Evolutionary conservation across 2,113 vertebrate species (phyloP), one percentile per base, ranked within the genome.

Genomic region (Xenus cinereus): DNA sequence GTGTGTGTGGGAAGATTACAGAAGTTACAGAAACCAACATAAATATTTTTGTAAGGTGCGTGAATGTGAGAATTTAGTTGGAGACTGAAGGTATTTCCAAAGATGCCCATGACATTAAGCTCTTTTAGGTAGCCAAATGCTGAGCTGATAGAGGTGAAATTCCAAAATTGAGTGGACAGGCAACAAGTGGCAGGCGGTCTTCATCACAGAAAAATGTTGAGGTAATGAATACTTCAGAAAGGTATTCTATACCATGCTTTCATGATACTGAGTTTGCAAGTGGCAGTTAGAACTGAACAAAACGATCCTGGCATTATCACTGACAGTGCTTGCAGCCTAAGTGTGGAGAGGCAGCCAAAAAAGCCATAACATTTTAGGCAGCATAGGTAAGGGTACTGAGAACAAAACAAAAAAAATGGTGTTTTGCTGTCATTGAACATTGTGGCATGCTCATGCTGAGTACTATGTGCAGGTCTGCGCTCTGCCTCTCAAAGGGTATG

Each of bases 361-460:
- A 88, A 41, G 4, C 26, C 8, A 0, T 28, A 39, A 37, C 2
- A 18, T 28, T 91, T 78, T 39, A 18, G 13, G 22, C 14, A 75
- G 19, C 35, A 35, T 54, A 15, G 45, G 17, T 27, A 64, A 78
- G 1, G 23, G 4, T 35, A 54, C 24, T 17, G 53, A 62, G 48
- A 74, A 69, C 9, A n/a, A 51, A 28, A 18, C 14, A 7, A 33
- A 33, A 46, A 46, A 7, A 9, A 13, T 26, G 8, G 8, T 41
- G 5, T 23, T 82, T 78, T 82, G 54, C 6, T 60, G 19, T 10
- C 22, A 27, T 27, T 1, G 4, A n/a, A 54, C 0, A 0, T 6
- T 59, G 17, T 48, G 23, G 3, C 3, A 1, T 43, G 20, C 10
- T 84, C 10, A 6, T 12, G 11, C 45, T 50, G 5, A 56, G 9